These are phyloP conservation scores for Caenorhabditis sp. DNA, from an alignment of 2,888 invertebrate species.

Conservation along the genomic window DNA sequence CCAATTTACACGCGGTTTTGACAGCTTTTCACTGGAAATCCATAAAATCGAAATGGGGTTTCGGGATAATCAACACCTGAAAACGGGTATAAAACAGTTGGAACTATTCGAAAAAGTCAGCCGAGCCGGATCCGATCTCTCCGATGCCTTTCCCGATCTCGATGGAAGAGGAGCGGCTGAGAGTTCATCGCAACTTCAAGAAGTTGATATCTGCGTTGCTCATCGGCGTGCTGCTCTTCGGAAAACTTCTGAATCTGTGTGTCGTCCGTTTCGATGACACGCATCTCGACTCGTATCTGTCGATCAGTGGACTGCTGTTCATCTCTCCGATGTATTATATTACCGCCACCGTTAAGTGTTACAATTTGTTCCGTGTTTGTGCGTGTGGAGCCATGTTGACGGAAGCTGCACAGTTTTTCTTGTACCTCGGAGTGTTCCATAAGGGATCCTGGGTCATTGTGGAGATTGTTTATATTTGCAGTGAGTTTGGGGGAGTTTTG, in stretches of 20 bases:
- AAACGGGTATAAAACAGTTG: too few species aligned
- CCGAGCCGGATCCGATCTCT: background rate
- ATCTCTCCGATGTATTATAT: conserved; percentile 20
- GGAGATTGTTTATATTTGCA: conserved; percentile 2
- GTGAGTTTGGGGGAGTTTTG: background rate
- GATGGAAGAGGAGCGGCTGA: background rate
- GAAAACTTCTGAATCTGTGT: background rate
- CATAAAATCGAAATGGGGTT: too few species aligned
- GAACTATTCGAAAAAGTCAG: too few species aligned
- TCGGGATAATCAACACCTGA: too few species aligned
- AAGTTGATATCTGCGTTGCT: background rate
- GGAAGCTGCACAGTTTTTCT: conserved; percentile 24
- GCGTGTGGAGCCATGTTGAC: conserved; percentile 19
- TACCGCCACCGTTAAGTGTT: background rate
- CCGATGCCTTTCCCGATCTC: background rate
- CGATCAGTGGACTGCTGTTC: background rate
- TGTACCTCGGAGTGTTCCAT: conserved; percentile 18
- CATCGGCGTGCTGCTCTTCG: background rate
- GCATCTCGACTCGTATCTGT: background rate
- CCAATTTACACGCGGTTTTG: too few species aligned
- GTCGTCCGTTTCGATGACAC: background rate
- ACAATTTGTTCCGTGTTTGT: conserved; percentile 19
- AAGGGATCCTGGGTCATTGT: background rate
- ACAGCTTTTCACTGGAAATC: too few species aligned
- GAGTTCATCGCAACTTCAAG: background rate